Evolutionary conservation across 1,140 invertebrate species (phyloP).

Genomic region (Psix sp.): DNA sequence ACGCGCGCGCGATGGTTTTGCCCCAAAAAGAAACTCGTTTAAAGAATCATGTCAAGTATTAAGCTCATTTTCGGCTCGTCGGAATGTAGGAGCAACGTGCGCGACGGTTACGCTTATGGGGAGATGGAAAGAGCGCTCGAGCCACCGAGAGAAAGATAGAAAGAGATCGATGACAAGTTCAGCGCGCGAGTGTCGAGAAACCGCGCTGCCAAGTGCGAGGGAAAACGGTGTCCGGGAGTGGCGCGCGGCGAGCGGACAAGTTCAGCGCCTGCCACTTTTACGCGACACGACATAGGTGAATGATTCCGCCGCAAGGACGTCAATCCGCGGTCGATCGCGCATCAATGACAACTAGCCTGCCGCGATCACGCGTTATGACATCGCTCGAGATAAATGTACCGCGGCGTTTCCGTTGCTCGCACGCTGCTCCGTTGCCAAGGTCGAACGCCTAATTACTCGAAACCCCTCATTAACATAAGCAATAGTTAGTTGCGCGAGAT

Average conservation of each 20-base stretch:
- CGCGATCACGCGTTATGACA: conserved; percentile 47
- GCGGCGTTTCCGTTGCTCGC: conserved; percentile 44
- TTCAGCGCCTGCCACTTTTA: conserved; percentile 57
- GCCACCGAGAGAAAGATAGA: conserved; percentile 4
- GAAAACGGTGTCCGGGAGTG: conserved; percentile 17
- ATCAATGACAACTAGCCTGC: conserved; percentile 49
- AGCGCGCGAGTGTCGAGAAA: conserved; percentile 16
- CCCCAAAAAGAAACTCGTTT: conserved; percentile 53
- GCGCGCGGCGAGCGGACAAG: conserved; percentile 36
- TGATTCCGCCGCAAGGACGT: conserved; percentile 56
- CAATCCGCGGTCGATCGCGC: conserved; percentile 54
- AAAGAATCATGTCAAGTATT: conserved; percentile 53
- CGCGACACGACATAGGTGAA: conserved; percentile 44
- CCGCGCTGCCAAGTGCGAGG: conserved; percentile 28
- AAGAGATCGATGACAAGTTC: conserved; percentile 30
- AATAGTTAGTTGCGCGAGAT: background rate
- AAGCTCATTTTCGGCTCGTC: conserved; percentile 47
- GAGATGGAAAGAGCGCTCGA: background rate
- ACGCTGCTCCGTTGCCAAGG: conserved; percentile 48
- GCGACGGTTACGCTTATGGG: background rate
- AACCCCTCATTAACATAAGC: conserved; percentile 25
- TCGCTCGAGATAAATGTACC: conserved; percentile 43
- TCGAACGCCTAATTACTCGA: conserved; percentile 30
- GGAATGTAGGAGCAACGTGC: conserved; percentile 34
- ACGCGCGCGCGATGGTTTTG: conserved; percentile 9